phyloP scores from a whole-genome alignment of 2,797 vertebrate genomes.

The Acrocephalus scirpaceus region DNA sequence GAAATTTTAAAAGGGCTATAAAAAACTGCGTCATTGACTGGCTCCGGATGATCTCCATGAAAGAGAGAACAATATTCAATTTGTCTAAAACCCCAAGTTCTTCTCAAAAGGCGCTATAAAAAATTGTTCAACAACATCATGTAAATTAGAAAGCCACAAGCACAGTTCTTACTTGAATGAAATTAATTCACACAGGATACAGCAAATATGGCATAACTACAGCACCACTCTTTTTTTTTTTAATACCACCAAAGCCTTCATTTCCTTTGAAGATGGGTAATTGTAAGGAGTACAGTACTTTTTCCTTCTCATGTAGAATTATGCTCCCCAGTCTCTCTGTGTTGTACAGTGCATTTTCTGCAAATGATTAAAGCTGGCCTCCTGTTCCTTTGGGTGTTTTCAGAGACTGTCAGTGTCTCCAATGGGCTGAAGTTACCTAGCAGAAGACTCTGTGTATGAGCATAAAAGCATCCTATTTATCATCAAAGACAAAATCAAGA shows the following conservation, averaged over 20 bases:
- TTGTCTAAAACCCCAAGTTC: slow-evolving; percentile 11
- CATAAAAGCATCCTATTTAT: not conserved
- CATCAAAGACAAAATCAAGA: slow-evolving; percentile 45
- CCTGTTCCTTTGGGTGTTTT: slow-evolving; percentile 19
- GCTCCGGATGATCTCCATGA: slow-evolving; percentile 50
- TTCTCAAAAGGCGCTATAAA: slow-evolving; percentile 48
- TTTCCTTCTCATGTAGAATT: slow-evolving; percentile 11
- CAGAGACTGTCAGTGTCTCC: slow-evolving; percentile 17
- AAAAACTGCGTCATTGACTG: slow-evolving; percentile 28
- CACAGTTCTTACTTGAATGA: slow-evolving; percentile 37
- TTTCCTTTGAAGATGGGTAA: slow-evolving; percentile 64
- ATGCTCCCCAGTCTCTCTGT: not conserved
- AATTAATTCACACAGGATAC: slow-evolving; percentile 37
- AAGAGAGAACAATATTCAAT: slow-evolving; percentile 44
- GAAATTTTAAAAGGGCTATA: slow-evolving; percentile 20
- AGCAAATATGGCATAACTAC: not conserved
- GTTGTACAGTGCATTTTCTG: not conserved
- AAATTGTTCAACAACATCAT: not conserved
- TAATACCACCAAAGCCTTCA: slow-evolving; percentile 1
- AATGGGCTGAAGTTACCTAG: not conserved
- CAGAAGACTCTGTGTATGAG: not conserved
- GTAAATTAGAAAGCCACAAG: slow-evolving; percentile 42
- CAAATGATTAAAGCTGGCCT: slow-evolving; percentile 53
- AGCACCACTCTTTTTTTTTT: not conserved
- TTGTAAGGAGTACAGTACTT: not conserved